Percentiles rank a stretch among this genome's conserved stretches.
Evolutionary conservation across 2,113 vertebrate species (phyloP).

Genomic region (Potamarius usumacintae): DNA sequence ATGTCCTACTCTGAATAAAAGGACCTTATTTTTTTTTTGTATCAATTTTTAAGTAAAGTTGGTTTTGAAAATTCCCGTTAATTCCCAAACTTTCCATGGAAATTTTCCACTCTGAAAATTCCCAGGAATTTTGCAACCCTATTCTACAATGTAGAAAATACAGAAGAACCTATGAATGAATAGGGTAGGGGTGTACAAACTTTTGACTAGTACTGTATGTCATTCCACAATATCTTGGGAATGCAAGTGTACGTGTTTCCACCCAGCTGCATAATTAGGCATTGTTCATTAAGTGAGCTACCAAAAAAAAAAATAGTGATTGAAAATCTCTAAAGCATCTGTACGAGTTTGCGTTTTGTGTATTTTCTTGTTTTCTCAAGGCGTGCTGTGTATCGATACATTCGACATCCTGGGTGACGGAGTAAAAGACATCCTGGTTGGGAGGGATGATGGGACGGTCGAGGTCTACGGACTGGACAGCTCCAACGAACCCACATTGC

Average conservation of each 20-base stretch:
- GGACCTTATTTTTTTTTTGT: too few relatives aligned
- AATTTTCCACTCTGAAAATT: too few relatives aligned
- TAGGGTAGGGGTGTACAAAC: too few relatives aligned
- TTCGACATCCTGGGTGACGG: slow-evolving; percentile 94
- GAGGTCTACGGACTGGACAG: slow-evolving; percentile 86
- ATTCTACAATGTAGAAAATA: too few relatives aligned
- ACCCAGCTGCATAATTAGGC: not conserved
- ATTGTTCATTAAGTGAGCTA: too few relatives aligned
- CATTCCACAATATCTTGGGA: not conserved
- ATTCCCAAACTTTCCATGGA: too few relatives aligned
- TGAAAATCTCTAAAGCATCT: not conserved
- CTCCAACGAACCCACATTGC: slow-evolving; percentile 78
- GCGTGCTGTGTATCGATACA: slow-evolving; percentile 88
- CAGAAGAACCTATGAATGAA: too few relatives aligned
- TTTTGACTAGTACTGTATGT: too few relatives aligned
- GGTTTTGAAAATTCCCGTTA: too few relatives aligned
- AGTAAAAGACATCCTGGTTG: slow-evolving; percentile 89
- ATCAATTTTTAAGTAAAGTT: too few relatives aligned
- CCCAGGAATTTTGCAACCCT: too few relatives aligned
- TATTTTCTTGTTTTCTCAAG: slow-evolving; percentile 62
- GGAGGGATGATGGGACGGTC: slow-evolving; percentile 89
- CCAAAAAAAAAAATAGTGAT: not conserved
- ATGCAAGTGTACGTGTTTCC: not conserved
- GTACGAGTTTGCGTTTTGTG: not conserved
- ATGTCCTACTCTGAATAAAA: too few relatives aligned